Evolutionary conservation across 92 coral and sea anemone genomes (phyloP), one percentile per base, ranked within the genome.

Genomic region (Paramuricea clavata): DNA sequence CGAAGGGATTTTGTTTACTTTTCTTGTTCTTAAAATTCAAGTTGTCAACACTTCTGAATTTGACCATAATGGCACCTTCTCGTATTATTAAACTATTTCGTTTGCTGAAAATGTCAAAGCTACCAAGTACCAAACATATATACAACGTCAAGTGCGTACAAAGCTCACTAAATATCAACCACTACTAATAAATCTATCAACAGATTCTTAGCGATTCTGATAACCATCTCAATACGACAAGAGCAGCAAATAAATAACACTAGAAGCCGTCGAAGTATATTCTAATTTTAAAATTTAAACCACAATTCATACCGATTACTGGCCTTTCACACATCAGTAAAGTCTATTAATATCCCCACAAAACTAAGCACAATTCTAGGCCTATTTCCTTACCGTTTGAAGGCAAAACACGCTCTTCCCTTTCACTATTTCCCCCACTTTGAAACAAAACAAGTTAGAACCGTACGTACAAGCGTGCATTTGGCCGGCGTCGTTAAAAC

Each of bases 181-280:
- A 19, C 19, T 19, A 30, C 12, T 13, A 26, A 65, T 65, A 16
- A 26, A 65, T 65, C 72, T 65, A 28, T 65, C 72, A 65, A 65
- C 72, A 65, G 39, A 65, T 65, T 65, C 3, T 65, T 65, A 65
- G 27, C 72, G 23, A 13, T 65, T 54, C 72, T 27, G 72, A 65
- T 65, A 26, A 26, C 39, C 41, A 65, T 65, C 62, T 54, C 52
- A 15, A n/a, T 15, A 47, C 52, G 1, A 47, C 52, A 47, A 47
- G 52, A 47, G 52, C 52, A 15, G 10, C 52, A 12, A 47, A 47
- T 1, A 5, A 47, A 12, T 47, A 47, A 4, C 52, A 12, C 52
- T 12, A 47, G 5, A 39, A 39, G 26, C 64, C 64, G 26, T 23
- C 3, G 25, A 3, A 56, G 0, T 3, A 56, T 56, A n/a, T n/a